Conservation (phyloP, 35 echinoderm and acorn worm species). For the Antedon bifida region DNA sequence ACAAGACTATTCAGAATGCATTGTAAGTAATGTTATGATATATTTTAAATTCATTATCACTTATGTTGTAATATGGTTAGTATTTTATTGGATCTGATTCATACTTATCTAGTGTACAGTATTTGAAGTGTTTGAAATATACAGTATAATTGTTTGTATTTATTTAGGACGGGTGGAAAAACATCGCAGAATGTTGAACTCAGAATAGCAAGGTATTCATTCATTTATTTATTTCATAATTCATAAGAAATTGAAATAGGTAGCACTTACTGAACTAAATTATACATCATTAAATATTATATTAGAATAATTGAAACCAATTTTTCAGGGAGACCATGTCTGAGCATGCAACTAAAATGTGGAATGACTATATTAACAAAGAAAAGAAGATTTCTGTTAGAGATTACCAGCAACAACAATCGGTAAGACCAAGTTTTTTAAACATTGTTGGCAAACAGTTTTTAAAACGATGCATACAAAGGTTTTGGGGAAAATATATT, state of each 20-base stretch:
- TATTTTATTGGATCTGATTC: no score
- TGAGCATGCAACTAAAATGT: constrained; percentile 56
- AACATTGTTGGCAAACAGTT: not conserved
- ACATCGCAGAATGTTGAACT: not conserved
- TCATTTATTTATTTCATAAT: no score
- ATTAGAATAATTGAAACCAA: no score
- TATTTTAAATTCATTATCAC: not conserved
- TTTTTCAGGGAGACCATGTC: constrained; percentile 64
- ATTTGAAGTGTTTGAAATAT: no score
- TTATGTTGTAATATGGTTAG: no score
- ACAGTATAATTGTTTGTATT: not conserved
- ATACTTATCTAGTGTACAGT: no score
- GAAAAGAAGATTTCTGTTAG: constrained; percentile 65
- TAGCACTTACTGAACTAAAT: no score
- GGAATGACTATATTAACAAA: constrained; percentile 54
- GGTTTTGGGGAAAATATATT: no score
- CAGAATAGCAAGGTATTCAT: not conserved
- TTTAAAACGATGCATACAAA: no score
- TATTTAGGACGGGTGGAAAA: not conserved
- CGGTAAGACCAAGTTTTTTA: no score
- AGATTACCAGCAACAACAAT: constrained; percentile 62
- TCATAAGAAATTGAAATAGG: no score
- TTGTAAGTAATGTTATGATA: not conserved
- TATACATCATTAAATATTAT: no score
- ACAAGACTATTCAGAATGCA: constrained; percentile 4